These are phyloP conservation scores for Dasyprocta punctata DNA, from an alignment of 2,113 vertebrate species.

Conservation along the genomic window DNA sequence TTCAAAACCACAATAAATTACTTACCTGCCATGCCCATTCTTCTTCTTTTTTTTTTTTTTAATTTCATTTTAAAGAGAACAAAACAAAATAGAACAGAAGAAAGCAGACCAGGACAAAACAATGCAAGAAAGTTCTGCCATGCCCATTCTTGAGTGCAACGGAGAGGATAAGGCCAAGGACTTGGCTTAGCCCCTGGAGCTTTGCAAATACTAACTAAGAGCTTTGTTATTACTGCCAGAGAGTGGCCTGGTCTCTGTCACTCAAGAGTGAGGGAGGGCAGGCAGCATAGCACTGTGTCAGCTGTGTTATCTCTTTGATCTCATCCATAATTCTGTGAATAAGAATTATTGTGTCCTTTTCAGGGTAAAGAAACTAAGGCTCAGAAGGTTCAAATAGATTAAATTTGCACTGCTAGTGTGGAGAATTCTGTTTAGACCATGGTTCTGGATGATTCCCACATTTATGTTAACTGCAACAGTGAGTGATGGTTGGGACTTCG, in stretches of 20 bases:
- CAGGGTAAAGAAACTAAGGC: neutral
- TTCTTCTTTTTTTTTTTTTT: too few relatives aligned
- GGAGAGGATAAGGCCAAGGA: neutral
- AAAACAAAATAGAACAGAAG: too few relatives aligned
- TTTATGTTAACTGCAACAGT: neutral
- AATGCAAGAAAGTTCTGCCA: too few relatives aligned
- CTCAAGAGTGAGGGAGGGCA: neutral
- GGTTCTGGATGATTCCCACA: neutral
- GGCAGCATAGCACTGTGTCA: neutral
- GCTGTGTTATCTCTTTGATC: neutral
- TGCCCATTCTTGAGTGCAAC: neutral
- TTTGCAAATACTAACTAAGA: neutral
- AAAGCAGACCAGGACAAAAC: too few relatives aligned
- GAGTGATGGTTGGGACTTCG: neutral
- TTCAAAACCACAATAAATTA: neutral
- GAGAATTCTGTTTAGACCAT: neutral
- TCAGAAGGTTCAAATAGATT: neutral
- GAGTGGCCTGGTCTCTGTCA: neutral
- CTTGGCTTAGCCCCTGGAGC: neutral
- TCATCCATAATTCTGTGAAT: neutral
- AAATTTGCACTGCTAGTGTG: neutral
- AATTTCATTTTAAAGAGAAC: too few relatives aligned
- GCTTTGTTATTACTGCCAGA: neutral
- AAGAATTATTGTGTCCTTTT: neutral
- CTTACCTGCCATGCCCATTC: neutral